These are phyloP conservation scores for Lates calcarifer DNA, from an alignment of 2,113 vertebrate genomes.

Conservation along the genomic window DNA sequence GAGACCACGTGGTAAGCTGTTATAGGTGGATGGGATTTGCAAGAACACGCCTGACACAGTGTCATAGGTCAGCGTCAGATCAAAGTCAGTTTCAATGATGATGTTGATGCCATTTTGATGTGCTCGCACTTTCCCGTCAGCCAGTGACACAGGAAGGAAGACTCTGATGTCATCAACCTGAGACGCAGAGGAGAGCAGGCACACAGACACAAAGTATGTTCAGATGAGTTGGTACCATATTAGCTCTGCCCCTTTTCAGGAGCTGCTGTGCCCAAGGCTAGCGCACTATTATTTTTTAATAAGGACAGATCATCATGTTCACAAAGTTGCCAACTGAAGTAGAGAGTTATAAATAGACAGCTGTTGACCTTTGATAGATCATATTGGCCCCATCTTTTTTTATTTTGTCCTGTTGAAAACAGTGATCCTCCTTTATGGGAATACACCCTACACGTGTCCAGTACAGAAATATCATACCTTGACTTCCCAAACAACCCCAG, in stretches of 20 bases:
- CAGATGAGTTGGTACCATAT: neutral
- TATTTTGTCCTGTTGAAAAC: neutral
- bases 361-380: neutral
- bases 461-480: constrained; percentile 19
- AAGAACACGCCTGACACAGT: neutral
- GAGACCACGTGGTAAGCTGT: constrained; percentile 6
- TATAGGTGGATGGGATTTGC: constrained; percentile 45
- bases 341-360: neutral
- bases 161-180: constrained; percentile 37
- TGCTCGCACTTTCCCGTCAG: constrained; percentile 6
- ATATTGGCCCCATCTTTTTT: no score
- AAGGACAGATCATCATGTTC: no score
- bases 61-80: constrained; percentile 40
- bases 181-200: neutral
- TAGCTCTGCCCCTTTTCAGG: neutral
- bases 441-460: neutral
- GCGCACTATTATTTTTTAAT: neutral
- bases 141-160: constrained; percentile 18
- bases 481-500: constrained; percentile 17
- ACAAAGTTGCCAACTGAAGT: no score
- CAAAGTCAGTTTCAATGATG: constrained; percentile 43
- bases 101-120: constrained; percentile 52
- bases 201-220: neutral
- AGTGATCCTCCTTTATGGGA: neutral
- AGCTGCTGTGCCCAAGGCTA: no score